A percentile compares a stretch with the other conserved stretches of the same genome.
These are phyloP conservation scores for Drosophila repleta DNA, from an alignment of 1,140 invertebrate species.

Conservation along the genomic window DNA sequence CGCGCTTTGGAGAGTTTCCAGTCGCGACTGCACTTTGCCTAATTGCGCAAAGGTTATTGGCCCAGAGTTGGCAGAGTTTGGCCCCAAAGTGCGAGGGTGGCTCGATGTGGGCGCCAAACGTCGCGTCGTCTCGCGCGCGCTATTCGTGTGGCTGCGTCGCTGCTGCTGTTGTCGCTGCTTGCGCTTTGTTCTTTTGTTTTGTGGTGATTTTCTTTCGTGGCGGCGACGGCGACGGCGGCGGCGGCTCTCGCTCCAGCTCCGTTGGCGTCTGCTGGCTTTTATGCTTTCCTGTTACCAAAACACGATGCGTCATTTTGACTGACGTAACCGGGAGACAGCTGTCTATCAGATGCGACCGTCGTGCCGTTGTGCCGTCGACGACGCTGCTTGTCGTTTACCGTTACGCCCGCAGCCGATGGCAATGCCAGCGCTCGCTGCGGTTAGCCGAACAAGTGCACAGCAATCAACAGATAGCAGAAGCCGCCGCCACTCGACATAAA, in stretches of 20 bases:
- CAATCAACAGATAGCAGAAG: constrained; percentile 39
- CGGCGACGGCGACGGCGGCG: too few relatives aligned
- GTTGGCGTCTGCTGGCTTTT: constrained; percentile 40
- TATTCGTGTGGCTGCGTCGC: constrained; percentile 35
- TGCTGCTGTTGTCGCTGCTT: not conserved
- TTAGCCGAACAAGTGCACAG: constrained; percentile 79
- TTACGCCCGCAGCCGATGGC: constrained; percentile 76
- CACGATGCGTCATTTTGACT: constrained; percentile 84
- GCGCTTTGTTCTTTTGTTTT: constrained; percentile 71
- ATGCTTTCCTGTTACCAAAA: constrained; percentile 84
- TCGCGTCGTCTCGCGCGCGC: constrained; percentile 26
- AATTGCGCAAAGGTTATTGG: constrained; percentile 47
- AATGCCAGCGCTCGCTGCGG: constrained; percentile 76
- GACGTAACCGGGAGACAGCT: constrained; percentile 84
- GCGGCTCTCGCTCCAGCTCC: constrained; percentile 49
- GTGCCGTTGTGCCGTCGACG: constrained; percentile 45
- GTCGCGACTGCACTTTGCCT: constrained; percentile 46
- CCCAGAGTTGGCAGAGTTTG: constrained; percentile 20
- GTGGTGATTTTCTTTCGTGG: constrained; percentile 69
- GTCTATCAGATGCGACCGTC: constrained; percentile 78
- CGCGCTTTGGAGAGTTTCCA: constrained; percentile 30
- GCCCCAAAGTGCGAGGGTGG: constrained; percentile 49
- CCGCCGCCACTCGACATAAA: constrained; percentile 22
- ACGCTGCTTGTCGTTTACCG: constrained; percentile 56
- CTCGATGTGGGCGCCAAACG: constrained; percentile 31